These are phyloP conservation scores for Muntiacus muntjak DNA, from an alignment of 2,113 vertebrate genomes.

Conservation along the genomic window DNA sequence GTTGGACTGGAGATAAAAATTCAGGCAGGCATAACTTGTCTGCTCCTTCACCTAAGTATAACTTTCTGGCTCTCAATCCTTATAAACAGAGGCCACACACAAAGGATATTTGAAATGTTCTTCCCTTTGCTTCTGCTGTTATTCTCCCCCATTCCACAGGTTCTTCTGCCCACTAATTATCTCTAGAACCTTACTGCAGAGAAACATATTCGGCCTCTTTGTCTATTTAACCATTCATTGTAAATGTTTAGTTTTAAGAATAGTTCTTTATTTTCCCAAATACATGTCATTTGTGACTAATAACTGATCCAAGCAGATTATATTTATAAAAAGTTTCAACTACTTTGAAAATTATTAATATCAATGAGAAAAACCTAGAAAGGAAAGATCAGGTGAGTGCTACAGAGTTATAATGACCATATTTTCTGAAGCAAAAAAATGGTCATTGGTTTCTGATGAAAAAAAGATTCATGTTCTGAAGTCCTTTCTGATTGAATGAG, in stretches of 20 bases:
- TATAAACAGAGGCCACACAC: background rate
- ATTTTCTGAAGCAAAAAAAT: slow-evolving; percentile 52
- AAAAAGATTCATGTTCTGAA: background rate
- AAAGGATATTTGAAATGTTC: background rate
- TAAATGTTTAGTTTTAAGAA: slow-evolving; percentile 14
- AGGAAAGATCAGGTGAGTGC: background rate
- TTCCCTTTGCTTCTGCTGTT: background rate
- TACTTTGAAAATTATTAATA: background rate
- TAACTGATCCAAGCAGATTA: slow-evolving; percentile 7
- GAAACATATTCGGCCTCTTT: background rate
- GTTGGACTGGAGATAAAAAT: background rate
- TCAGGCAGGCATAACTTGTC: background rate
- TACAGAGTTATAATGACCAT: slow-evolving; percentile 24
- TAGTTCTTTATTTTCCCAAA: slow-evolving; percentile 1
- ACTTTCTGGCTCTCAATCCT: background rate
- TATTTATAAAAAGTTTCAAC: background rate
- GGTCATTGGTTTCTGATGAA: background rate
- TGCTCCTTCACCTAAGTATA: background rate
- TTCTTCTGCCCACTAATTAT: background rate
- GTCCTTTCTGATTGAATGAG: background rate
- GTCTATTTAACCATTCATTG: background rate
- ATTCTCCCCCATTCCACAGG: background rate
- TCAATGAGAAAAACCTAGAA: background rate
- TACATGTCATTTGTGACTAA: slow-evolving; percentile 18
- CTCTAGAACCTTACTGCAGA: slow-evolving; percentile 13